Evolutionary conservation across 2,888 invertebrate species (phyloP), one percentile per base, ranked within the genome.

Genomic region (Megastigmus dorsalis): DNA sequence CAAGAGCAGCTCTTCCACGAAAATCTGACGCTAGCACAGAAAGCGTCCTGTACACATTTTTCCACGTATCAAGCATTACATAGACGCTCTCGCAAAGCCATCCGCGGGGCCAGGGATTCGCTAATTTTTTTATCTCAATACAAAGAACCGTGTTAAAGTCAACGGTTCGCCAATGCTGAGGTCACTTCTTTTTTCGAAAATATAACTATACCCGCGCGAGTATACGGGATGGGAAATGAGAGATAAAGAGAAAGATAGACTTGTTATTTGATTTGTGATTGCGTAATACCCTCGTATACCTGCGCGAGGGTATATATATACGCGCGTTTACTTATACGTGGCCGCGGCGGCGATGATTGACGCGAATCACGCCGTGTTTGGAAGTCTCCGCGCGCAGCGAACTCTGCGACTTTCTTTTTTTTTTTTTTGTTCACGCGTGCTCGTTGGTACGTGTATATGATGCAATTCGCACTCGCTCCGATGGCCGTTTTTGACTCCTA

Each of bases 181-280:
- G 52, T 60, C 41, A 52, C 18, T 41, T 41, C 38, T 50, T 60
- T 68, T 55, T 45, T 13, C 26, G 18, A n/a, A n/a, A n/a, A 55
- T 63, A 63, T 55, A 71, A 63, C 55, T 45, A 57, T 1, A 23
- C 18, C 13, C 33, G 26, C 6, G 15, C n/a, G 13, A 41, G n/a
- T n/a, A n/a, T n/a, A n/a, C n/a, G n/a, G n/a, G n/a, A n/a, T n/a
- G n/a, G n/a, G n/a, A n/a, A n/a, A n/a, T 2, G 33, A 30, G 52
- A 1, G 18, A 26, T n/a, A 59, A n/a, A 18, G 20, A 6, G n/a
- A 36, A 20, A n/a, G 55, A 18, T 4, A 45, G 15, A 45, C 10
- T 26, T n/a, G 65, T 66, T 66, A 43, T 70, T 75, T 70, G 62
- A 70, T 70, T 70, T 54, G 60, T n/a, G n/a, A n/a, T 70, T 66